Percentiles rank a stretch among this genome's conserved stretches.
These are phyloP conservation scores for Micromesistius poutassou DNA, from an alignment of 2,797 vertebrate species.

Conservation along the genomic window DNA sequence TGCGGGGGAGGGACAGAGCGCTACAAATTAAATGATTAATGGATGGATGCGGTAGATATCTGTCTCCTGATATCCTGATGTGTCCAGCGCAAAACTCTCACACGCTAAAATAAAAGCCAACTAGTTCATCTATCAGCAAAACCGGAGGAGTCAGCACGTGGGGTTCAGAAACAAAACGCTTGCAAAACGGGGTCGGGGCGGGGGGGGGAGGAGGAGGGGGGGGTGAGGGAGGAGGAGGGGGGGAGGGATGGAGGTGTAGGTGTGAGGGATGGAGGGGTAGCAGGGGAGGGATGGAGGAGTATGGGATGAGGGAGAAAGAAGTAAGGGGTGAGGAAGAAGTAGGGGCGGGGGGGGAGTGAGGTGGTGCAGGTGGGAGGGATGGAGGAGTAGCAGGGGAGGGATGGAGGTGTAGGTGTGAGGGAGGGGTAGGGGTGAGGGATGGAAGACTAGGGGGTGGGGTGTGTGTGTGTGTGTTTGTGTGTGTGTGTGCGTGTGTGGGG, in stretches of 20 bases:
- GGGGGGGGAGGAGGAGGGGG: too few species aligned
- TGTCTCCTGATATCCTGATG: conserved; percentile 21
- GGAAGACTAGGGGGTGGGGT: neutral
- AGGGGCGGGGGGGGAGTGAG: too few species aligned
- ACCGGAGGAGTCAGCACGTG: conserved; percentile 54
- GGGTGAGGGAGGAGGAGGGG: too few species aligned
- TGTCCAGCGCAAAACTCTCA: conserved; percentile 53
- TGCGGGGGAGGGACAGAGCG: too few species aligned
- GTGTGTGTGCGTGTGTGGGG: conserved; percentile 3
- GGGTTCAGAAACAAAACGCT: conserved; percentile 51
- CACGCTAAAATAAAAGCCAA: conserved; percentile 49
- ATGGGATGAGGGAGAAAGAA: too few species aligned
- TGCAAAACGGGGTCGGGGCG: conserved; percentile 36
- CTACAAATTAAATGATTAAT: neutral
- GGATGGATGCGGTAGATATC: neutral
- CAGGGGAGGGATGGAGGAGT: neutral
- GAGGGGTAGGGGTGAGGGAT: neutral
- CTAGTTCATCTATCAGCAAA: conserved; percentile 54
- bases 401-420: too few species aligned
- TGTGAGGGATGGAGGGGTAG: neutral
- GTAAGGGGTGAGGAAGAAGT: too few species aligned
- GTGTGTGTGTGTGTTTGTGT: neutral
- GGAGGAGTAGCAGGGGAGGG: too few species aligned
- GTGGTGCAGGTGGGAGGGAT: too few species aligned
- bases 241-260: too few species aligned